Conservation (phyloP, 2,888 invertebrate species). For the Plebejus argus region DNA sequence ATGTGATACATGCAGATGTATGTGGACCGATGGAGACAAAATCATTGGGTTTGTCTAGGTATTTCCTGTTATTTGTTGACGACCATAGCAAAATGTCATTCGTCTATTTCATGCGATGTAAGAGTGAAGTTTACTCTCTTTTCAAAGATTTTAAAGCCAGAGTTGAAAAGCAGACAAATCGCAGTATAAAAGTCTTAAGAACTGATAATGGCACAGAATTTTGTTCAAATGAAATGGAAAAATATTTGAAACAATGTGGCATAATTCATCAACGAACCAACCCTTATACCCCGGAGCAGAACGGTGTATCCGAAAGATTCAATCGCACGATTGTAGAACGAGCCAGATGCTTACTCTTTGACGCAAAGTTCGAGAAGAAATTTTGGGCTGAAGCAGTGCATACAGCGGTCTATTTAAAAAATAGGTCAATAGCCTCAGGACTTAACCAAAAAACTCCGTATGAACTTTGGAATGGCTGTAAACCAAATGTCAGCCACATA, state of each 20-base stretch:
- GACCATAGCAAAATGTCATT: constrained; percentile 11
- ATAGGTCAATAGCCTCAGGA: too few species aligned
- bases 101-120: not conserved
- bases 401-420: too few species aligned
- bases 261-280: not conserved
- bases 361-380: not conserved
- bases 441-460: too few species aligned
- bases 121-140: not conserved
- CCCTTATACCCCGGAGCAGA: not conserved
- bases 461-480: too few species aligned
- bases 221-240: not conserved
- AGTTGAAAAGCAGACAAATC: too few species aligned
- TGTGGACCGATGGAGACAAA: constrained; percentile 32
- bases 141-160: too few species aligned
- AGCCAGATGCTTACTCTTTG: not conserved
- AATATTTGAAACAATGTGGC: not conserved
- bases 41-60: constrained; percentile 23
- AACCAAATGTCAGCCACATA: too few species aligned
- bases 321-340: not conserved
- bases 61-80: constrained; percentile 31
- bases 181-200: too few species aligned
- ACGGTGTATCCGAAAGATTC: not conserved
- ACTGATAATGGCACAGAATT: not conserved
- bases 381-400: too few species aligned
- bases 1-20: constrained; percentile 34